These are phyloP conservation scores for Charadrius vociferus DNA, from an alignment of 2,113 vertebrate genomes.

Conservation along the genomic window DNA sequence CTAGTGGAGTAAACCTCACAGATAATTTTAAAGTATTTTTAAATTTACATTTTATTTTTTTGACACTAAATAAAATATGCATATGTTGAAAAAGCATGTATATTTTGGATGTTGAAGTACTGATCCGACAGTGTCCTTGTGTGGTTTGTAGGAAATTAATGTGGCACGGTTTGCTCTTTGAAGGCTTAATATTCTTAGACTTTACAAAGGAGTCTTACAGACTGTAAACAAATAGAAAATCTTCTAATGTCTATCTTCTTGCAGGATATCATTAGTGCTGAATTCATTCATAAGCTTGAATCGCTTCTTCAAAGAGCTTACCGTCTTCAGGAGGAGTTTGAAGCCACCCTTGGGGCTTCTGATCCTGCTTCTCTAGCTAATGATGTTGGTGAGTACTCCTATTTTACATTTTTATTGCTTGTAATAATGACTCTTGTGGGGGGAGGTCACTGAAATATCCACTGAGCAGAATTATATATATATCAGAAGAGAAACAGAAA, in stretches of 20 bases:
- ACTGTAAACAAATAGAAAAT: not conserved
- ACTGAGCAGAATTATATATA: not conserved
- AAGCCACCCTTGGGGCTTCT: constrained; percentile 85
- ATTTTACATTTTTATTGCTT: not conserved
- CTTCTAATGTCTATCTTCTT: not conserved
- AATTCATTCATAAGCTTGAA: constrained; percentile 95
- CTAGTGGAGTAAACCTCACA: not conserved
- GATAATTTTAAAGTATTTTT: not conserved
- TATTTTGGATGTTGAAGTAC: not conserved
- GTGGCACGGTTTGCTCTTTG: not conserved
- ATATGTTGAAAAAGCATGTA: not conserved
- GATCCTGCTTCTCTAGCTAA: constrained; percentile 81
- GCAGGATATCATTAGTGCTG: constrained; percentile 91
- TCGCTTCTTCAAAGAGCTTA: constrained; percentile 93
- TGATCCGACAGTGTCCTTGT: not conserved
- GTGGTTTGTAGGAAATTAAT: not conserved
- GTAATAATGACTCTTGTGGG: not conserved
- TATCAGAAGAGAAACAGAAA: not conserved
- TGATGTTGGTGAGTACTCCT: constrained; percentile 82
- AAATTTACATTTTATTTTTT: not conserved
- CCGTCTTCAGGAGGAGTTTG: constrained; percentile 94
- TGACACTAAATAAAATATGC: not conserved
- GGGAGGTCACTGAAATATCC: not conserved
- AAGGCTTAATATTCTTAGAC: not conserved
- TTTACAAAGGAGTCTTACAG: not conserved